These are phyloP conservation scores for Ferrisia virgata DNA, from an alignment of 2,888 invertebrate species.

Conservation along the genomic window DNA sequence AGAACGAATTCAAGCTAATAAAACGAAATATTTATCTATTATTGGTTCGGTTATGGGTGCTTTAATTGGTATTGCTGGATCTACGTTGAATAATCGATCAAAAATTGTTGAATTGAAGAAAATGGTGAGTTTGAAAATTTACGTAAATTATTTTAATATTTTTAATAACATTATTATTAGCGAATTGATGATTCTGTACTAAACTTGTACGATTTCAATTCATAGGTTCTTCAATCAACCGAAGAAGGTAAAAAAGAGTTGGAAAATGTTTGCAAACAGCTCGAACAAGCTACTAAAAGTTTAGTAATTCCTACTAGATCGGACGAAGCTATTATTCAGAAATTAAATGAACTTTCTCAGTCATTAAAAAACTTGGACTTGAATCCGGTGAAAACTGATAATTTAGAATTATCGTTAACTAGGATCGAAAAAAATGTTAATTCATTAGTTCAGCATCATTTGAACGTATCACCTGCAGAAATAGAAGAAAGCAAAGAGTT, in stretches of 20 bases:
- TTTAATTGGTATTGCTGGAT: constrained; percentile 64
- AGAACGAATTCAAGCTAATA: constrained; percentile 74
- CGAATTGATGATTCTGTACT: too few relatives aligned
- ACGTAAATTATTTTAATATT: not conserved
- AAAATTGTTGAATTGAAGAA: constrained; percentile 65
- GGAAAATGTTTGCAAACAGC: not conserved
- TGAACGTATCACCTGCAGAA: not conserved
- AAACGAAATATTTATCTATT: constrained; percentile 81
- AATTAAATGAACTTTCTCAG: not conserved
- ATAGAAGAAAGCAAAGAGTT: not conserved
- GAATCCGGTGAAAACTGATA: not conserved
- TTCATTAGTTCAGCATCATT: not conserved
- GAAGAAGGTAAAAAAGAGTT: constrained; percentile 19
- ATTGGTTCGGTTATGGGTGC: constrained; percentile 69
- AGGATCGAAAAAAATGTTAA: constrained; percentile 16
- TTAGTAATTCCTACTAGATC: not conserved
- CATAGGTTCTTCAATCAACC: not conserved
- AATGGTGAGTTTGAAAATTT: constrained; percentile 55
- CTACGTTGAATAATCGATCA: constrained; percentile 64
- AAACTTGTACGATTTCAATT: not conserved
- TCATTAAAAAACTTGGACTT: not conserved
- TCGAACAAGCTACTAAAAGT: not conserved
- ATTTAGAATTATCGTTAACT: not conserved
- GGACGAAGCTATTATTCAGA: not conserved
- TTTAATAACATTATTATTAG: too few relatives aligned